Evolutionary conservation across 2,113 vertebrate genomes (phyloP).

Genomic region (Myanophis thanlyinensis): DNA sequence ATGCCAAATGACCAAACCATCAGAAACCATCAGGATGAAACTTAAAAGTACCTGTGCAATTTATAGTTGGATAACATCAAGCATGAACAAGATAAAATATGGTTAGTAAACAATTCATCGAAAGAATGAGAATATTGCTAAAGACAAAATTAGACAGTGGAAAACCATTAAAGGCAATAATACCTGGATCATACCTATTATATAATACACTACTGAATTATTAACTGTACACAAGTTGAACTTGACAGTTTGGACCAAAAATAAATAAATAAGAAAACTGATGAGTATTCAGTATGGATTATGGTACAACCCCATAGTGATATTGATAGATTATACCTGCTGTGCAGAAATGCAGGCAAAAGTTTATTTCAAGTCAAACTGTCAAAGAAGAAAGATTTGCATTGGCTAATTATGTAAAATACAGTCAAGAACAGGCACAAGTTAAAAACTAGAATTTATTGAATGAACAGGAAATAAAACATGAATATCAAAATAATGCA

Average conservation of each 20-base stretch:
- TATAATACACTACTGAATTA: not conserved
- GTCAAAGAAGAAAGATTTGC: not conserved
- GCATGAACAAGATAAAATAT: not conserved
- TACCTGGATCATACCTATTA: not conserved
- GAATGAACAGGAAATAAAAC: not conserved
- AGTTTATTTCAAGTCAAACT: not conserved
- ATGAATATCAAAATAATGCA: not conserved
- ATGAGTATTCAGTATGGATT: not conserved
- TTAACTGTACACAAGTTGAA: not conserved
- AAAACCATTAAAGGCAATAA: not conserved
- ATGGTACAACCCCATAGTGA: not conserved
- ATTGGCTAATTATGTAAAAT: not conserved
- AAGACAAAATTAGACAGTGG: not conserved
- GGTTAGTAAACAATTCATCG: not conserved
- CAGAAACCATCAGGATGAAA: not conserved
- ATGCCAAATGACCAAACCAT: not conserved
- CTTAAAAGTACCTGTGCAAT: not conserved
- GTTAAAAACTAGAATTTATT: not conserved
- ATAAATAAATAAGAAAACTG: not conserved
- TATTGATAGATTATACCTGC: not conserved
- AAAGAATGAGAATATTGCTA: not conserved
- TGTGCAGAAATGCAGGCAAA: not conserved
- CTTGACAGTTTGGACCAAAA: not conserved
- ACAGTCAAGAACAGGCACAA: not conserved
- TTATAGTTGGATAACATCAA: not conserved